Evolutionary conservation across 2,113 vertebrate species (phyloP), one percentile per base, ranked within the genome.

Genomic region (Aplodontia rufa): DNA sequence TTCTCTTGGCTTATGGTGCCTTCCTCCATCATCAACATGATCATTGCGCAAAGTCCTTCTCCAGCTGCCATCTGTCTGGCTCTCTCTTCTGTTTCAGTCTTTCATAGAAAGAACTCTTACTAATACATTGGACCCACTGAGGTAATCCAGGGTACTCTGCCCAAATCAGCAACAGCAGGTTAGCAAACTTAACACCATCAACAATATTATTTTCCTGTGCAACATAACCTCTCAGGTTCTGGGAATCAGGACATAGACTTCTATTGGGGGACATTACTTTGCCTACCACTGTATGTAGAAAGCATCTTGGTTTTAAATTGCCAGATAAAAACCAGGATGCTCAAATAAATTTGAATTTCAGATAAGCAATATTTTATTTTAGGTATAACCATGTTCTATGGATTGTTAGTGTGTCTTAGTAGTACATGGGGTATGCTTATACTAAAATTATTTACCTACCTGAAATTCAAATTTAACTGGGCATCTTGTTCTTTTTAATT

Each of bases 391-490:
- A n/a, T 17, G 8, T 11, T 3, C 0, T 69, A 30, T 26, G 16
- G 8, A 55, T 66, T 45, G 42, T 37, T 68, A 72, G 0, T 68
- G 72, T 69, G n/a, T 45, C 8, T 75, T 72, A 60, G 76, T 51
- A 71, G 75, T 75, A 42, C 1, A 30, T 32, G 42, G 6, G 11
- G 2, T 5, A 75, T 62, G 40, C 0, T n/a, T 37, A 90, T 17
- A 69, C 11, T 74, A 14, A 83, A 83, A 69, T 51, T 19, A 58
- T 35, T 3, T 78, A 32, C 71, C 75, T 40, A 22, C 37, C 3
- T 81, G 49, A 76, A 95, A 88, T 71, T 86, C 3, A 94, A 49
- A 58, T 81, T 72, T 86, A 75, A 35, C 7, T 82, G 14, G 8
- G 1, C 58, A 2, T 30, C 37, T 83, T 79, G 2, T 35, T 35